phyloP scores from a whole-genome alignment of 2,888 invertebrate genomes.

The Loripinus fragilis region DNA sequence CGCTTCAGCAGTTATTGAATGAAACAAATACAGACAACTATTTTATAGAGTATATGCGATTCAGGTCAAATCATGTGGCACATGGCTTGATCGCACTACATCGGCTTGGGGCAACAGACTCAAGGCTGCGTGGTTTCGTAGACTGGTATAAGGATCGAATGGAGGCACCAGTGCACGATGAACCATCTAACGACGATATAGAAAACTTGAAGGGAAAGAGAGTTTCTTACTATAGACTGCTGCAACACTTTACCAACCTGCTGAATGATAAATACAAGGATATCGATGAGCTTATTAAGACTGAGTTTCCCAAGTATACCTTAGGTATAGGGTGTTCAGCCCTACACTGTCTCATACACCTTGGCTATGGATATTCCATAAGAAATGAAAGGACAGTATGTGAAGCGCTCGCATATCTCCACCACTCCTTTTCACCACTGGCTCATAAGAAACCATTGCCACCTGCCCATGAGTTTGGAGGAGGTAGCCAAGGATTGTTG shows the following conservation, averaged over 20 bases:
- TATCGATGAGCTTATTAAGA: conserved; percentile 39
- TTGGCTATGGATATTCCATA: conserved; percentile 54
- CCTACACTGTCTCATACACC: conserved; percentile 54
- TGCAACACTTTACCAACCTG: conserved; percentile 33
- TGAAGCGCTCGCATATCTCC: conserved; percentile 57
- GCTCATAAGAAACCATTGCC: conserved; percentile 16
- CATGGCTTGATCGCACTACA: conserved; percentile 55
- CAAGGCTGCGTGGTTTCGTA: conserved; percentile 40
- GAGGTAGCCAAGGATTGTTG: conserved; percentile 28
- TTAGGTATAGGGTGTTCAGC: conserved; percentile 51
- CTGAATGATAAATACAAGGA: conserved; percentile 23
- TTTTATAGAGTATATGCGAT: conserved; percentile 49
- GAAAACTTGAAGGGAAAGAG: conserved; percentile 45
- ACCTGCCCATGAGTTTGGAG: conserved; percentile 37
- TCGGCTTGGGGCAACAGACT: conserved; percentile 42
- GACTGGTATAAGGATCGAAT: conserved; percentile 38
- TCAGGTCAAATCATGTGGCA: conserved; percentile 48
- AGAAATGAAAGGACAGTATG: conserved; percentile 33
- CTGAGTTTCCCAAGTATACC: conserved; percentile 51
- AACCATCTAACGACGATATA: conserved; percentile 23
- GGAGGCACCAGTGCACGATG: conserved; percentile 29
- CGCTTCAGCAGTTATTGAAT: conserved; percentile 9
- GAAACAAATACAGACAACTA: conserved; percentile 42
- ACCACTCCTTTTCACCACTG: conserved; percentile 48
- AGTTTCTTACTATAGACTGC: conserved; percentile 41